Evolutionary conservation across 23 tunicate species (phyloP).

Genomic region (Diplosoma virens): DNA sequence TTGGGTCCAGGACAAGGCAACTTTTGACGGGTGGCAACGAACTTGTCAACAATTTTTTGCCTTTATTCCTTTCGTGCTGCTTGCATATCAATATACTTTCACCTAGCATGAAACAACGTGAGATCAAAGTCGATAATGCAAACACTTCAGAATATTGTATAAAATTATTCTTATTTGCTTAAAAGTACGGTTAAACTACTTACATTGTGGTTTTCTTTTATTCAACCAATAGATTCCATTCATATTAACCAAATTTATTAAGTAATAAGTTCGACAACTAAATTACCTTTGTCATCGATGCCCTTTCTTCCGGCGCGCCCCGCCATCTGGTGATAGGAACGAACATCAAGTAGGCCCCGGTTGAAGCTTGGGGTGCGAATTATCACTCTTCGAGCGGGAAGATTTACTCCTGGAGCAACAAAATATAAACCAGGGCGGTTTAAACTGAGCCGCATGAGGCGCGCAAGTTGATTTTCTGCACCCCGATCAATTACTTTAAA

Average conservation of each 20-base stretch:
- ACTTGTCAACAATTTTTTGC: slow-evolving; percentile 29
- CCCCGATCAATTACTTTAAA: too few relatives aligned
- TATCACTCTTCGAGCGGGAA: slow-evolving; percentile 95
- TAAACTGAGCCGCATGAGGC: too few relatives aligned
- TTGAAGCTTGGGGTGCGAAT: slow-evolving; percentile 94
- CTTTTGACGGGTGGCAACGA: slow-evolving; percentile 58
- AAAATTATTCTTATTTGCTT: too few relatives aligned
- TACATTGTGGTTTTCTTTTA: too few relatives aligned
- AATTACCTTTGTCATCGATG: slow-evolving; percentile 68
- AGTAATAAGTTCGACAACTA: too few relatives aligned
- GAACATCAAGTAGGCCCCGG: slow-evolving; percentile 42
- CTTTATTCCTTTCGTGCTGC: slow-evolving; percentile 48
- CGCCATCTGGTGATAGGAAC: slow-evolving; percentile 87
- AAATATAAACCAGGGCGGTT: too few relatives aligned
- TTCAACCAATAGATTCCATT: too few relatives aligned
- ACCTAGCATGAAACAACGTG: slow-evolving; percentile 27
- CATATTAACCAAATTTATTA: too few relatives aligned
- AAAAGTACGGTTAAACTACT: too few relatives aligned
- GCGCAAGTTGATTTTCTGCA: too few relatives aligned
- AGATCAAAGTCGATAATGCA: too few relatives aligned
- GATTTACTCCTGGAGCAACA: slow-evolving; percentile 94
- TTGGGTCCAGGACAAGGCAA: slow-evolving; percentile 34
- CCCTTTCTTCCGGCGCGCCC: slow-evolving; percentile 99
- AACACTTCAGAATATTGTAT: too few relatives aligned
- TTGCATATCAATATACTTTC: slow-evolving; percentile 84